Evolutionary conservation across 1,140 invertebrate genomes (phyloP), one percentile per base, ranked within the genome.

Genomic region (Oedothorax gibbosus): DNA sequence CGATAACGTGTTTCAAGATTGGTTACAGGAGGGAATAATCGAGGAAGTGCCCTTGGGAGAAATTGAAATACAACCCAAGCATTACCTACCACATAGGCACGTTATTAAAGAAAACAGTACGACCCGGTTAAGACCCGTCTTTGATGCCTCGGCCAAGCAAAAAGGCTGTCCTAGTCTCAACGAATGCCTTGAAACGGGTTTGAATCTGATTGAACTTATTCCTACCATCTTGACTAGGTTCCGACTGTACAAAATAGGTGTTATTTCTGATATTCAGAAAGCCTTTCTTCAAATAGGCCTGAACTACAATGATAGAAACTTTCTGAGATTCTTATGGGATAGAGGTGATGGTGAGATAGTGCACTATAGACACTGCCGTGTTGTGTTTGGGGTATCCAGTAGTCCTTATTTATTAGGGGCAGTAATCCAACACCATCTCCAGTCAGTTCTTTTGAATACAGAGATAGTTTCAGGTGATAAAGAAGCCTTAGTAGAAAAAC

Each of bases 271-370:
- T 20, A 66, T 66, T 66, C 15, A 66, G 10, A 66, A 66, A 21
- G 65, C 18, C 15, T 66, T 66, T 7, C 20, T 66, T 0, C 76
- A 79, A 53, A 79, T 79, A 49, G 62, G 62, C 21, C 62, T 79
- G 12, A 49, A 20, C 20, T 10, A 7, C 11, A 51, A 54, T 50
- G 76, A 79, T 49, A 65, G 76, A 66, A 21, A 65, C 35, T 79
- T 49, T 18, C 15, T 66, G 9, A 79, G 50, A 66, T 66, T 79
- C 66, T 20, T 79, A 56, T 79, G 66, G 66, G 56, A 20, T 10
- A 14, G 53, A 6, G 7, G 53, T 0, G 57, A n/a, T 14, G 60
- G 66, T 7, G 71, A 69, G 8, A 4, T 18, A 12, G 35, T 66
- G n/a, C 51, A 14, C 49, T 65, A 20, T 4, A 68, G 60, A 56